A percentile compares a stretch with the other conserved stretches of the same genome.
These are phyloP conservation scores for Cirrhinus molitorella DNA, from an alignment of 2,797 vertebrate genomes.

Conservation along the genomic window DNA sequence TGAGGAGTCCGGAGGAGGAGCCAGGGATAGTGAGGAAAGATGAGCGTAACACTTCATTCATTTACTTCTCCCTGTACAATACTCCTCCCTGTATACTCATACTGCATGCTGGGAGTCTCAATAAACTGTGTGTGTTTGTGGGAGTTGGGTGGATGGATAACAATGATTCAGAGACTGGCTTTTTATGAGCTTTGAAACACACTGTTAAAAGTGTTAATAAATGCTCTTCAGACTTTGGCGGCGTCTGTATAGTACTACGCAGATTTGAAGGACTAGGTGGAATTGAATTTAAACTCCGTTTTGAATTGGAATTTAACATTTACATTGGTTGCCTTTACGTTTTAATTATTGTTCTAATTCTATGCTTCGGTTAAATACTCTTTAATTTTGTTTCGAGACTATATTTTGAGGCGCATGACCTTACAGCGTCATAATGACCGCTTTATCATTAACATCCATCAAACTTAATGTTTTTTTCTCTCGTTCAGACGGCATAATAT, in stretches of 20 bases:
- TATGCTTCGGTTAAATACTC: not conserved
- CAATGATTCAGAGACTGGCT: constrained; percentile 45
- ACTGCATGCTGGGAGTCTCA: constrained; percentile 48
- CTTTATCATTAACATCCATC: constrained; percentile 32
- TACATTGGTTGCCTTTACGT: no score
- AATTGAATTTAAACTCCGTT: not conserved
- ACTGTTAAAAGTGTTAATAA: constrained; percentile 18
- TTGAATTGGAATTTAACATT: not conserved
- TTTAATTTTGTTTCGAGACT: constrained; percentile 8
- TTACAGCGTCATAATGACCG: constrained; percentile 8
- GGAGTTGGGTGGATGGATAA: constrained; percentile 26
- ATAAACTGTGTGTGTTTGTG: constrained; percentile 21
- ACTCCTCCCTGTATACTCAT: constrained; percentile 48
- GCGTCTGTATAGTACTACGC: not conserved
- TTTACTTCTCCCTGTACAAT: constrained; percentile 66
- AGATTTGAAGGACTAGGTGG: not conserved
- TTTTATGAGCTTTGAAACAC: constrained; percentile 40
- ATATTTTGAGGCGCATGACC: constrained; percentile 13
- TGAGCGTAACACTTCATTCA: constrained; percentile 82
- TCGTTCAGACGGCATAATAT: not conserved
- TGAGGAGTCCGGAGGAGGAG: constrained; percentile 70
- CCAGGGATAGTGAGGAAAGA: constrained; percentile 71
- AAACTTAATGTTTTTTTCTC: constrained; percentile 28
- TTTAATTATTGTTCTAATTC: not conserved
- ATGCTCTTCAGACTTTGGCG: not conserved